Percentiles rank a stretch among this genome's conserved stretches.
These are phyloP conservation scores for Himalopsyche phryganea DNA, from an alignment of 1,140 invertebrate species.

Conservation along the genomic window DNA sequence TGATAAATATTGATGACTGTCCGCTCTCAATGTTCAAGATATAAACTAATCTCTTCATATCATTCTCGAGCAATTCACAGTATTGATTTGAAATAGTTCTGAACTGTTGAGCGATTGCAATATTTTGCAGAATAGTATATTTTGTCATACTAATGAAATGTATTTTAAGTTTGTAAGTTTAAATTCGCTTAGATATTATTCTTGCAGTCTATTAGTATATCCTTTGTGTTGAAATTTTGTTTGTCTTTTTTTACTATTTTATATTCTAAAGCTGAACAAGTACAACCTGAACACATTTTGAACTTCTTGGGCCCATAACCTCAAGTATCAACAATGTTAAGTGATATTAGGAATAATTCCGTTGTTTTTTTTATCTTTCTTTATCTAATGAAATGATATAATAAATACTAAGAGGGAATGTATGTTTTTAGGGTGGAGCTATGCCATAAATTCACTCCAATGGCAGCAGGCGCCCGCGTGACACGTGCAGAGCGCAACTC, in stretches of 20 bases:
- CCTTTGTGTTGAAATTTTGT: not conserved
- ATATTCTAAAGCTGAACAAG: not conserved
- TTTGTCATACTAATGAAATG: not conserved
- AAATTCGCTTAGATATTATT: too few species aligned
- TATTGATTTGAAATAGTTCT: too few species aligned
- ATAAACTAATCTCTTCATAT: too few species aligned
- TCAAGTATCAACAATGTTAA: too few species aligned
- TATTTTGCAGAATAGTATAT: not conserved
- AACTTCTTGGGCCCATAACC: not conserved
- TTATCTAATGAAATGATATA: too few species aligned
- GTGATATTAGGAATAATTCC: too few species aligned
- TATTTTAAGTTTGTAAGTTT: not conserved
- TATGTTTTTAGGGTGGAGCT: constrained; percentile 57
- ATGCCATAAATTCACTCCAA: constrained; percentile 64
- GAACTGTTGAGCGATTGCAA: too few species aligned
- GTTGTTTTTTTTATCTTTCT: too few species aligned
- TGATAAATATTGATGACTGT: too few species aligned
- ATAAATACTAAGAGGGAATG: too few species aligned
- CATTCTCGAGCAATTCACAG: too few species aligned
- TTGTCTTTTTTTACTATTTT: not conserved
- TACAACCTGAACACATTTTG: not conserved
- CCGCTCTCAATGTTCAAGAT: too few species aligned
- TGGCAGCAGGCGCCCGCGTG: constrained; percentile 55
- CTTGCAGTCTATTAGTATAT: not conserved
- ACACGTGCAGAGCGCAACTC: constrained; percentile 37